A percentile compares a stretch with the other conserved stretches of the same genome.
Conservation (phyloP, 2,888 invertebrate genomes). For the Anaspis maculata region DNA sequence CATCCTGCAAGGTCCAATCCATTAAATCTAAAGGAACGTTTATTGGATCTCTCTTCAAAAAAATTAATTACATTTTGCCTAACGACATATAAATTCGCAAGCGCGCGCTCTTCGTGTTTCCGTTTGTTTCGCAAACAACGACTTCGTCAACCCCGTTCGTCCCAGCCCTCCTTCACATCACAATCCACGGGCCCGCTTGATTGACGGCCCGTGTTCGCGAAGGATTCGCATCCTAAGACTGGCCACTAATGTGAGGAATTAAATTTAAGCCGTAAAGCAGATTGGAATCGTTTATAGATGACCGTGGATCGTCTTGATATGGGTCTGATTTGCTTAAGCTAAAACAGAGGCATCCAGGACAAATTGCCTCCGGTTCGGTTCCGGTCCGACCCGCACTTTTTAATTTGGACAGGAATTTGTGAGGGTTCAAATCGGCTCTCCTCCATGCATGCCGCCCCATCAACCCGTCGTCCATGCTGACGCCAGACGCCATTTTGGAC, state of each 20-base stretch:
- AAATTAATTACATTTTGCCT: constrained; percentile 14
- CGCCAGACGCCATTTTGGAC: too few relatives aligned
- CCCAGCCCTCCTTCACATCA: constrained; percentile 10
- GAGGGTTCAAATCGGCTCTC: too few relatives aligned
- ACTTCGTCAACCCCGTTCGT: too few relatives aligned
- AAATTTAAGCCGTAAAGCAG: constrained; percentile 18
- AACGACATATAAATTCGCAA: constrained; percentile 8
- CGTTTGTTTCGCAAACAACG: constrained; percentile 6
- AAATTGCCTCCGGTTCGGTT: too few relatives aligned
- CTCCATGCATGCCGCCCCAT: too few relatives aligned
- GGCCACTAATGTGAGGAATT: constrained; percentile 15
- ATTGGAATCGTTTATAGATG: constrained; percentile 25
- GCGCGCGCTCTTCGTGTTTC: too few relatives aligned
- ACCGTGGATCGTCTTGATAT: constrained; percentile 21
- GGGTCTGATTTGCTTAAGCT: constrained; percentile 24
- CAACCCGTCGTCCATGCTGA: too few relatives aligned
- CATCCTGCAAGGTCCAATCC: too few relatives aligned
- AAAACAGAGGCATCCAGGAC: background rate
- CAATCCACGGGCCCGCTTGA: constrained; percentile 5
- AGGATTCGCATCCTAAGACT: constrained; percentile 4
- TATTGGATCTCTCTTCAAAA: constrained; percentile 10
- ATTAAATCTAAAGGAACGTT: too few relatives aligned
- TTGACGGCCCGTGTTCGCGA: constrained; percentile 10
- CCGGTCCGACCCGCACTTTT: too few relatives aligned
- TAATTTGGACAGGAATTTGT: too few relatives aligned